Base-by-base conservation (phyloP, 2,797 vertebrate species). In the Myotis daubentonii region DNA sequence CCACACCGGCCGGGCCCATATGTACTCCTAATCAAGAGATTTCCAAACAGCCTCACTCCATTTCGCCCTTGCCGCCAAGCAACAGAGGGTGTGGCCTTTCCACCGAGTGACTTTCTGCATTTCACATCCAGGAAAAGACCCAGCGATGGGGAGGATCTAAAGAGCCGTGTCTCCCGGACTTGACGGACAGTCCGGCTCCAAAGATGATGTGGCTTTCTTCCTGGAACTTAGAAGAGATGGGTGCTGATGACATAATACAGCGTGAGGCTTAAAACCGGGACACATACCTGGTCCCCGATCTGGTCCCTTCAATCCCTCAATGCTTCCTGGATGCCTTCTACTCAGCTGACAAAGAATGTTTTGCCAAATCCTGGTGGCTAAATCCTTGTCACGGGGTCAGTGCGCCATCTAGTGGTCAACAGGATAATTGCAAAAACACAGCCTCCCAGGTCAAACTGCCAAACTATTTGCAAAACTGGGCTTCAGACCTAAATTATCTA, bases 331-430 rank as follows among this genome's bases (percentile, higher is more conserved):
- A 36, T 5, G 38, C 30, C 60, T 65, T 57, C 78, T 86, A 10
- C 8, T 44, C 94, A 2, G 15, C 72, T 79, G 49, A 51, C 23
- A 17, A 92, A 82, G 4, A 60, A 60, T 28, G 44, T 96, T 96
- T 83, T 0, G 55, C 95, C 97, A 97, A 96, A 60, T 19, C 30
- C 76, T 6, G 20, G 82, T 17, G 8, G 62, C 68, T 28, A 25
- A 36, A 1, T 87, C 53, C 53, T 22, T 96, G 96, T 95, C 20
- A 51, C 95, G 96, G 75, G 97, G 15, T 94, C 87, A 97, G 96
- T 0, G 0, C 97, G 66, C 98, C 98, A 98, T 97, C 98, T 98
- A 98, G 98, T 97, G 98, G 98, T 8, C 0, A n/a, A 11, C 1
- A 3, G 0, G 28, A 15, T 65, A 92, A 81, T 87, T 97, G 97